Conservation (phyloP, 23 tunicate genomes). For the Styela clava region DNA sequence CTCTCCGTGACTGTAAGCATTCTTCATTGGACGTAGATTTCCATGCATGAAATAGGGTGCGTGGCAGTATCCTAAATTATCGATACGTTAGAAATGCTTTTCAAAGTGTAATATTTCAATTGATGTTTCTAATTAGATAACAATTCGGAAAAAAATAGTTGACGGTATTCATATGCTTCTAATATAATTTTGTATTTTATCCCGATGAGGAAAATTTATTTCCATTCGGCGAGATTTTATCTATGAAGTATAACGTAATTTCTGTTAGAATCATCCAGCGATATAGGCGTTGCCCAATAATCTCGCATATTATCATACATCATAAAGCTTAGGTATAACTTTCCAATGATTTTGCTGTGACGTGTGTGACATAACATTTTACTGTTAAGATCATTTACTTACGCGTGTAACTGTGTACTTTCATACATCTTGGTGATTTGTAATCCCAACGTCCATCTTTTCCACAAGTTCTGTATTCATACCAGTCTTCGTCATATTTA, state of each 20-base stretch:
- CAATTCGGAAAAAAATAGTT: too few relatives aligned
- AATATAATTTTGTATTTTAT: too few relatives aligned
- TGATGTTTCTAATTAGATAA: not conserved
- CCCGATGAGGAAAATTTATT: too few relatives aligned
- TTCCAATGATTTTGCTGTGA: not conserved
- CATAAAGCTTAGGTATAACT: too few relatives aligned
- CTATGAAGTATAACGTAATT: too few relatives aligned
- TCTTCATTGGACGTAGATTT: slow-evolving; percentile 2
- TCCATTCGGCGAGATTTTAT: not conserved
- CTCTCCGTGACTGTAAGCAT: slow-evolving; percentile 13
- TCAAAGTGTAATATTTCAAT: not conserved
- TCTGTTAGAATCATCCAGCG: too few relatives aligned
- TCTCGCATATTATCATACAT: too few relatives aligned
- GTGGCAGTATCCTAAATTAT: not conserved
- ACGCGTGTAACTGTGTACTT: not conserved
- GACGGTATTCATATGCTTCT: too few relatives aligned
- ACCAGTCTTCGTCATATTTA: slow-evolving; percentile 4
- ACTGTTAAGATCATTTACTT: not conserved
- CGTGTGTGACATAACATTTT: too few relatives aligned
- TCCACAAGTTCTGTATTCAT: slow-evolving; percentile 22
- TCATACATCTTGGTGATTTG: slow-evolving; percentile 18
- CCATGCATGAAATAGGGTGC: slow-evolving; percentile 19
- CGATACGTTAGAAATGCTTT: not conserved
- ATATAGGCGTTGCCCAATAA: too few relatives aligned
- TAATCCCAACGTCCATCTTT: slow-evolving; percentile 26